Percentiles rank a stretch among this genome's conserved stretches.
These are phyloP conservation scores for Sebastes kiyomatsui DNA, from an alignment of 2,797 vertebrate species.

Conservation along the genomic window DNA sequence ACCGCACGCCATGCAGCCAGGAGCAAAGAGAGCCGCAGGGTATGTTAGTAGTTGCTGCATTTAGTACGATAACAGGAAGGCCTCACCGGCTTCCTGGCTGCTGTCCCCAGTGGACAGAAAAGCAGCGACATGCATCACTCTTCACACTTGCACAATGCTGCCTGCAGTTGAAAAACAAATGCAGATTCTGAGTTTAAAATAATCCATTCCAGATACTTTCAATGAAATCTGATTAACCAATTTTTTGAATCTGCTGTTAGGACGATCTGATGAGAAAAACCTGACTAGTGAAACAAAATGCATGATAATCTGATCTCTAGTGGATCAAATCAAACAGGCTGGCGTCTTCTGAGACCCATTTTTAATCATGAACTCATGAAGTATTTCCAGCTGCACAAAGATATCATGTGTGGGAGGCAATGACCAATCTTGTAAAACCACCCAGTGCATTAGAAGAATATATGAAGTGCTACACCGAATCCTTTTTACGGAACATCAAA, in stretches of 20 bases:
- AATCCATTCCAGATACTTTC: neutral
- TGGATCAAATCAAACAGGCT: conserved; percentile 57
- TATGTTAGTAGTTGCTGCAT: conserved; percentile 2
- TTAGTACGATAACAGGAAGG: conserved; percentile 24
- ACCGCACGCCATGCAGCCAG: neutral
- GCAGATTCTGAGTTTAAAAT: neutral
- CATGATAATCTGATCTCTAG: conserved; percentile 39
- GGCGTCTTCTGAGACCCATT: conserved; percentile 32
- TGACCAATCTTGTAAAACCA: conserved; percentile 44
- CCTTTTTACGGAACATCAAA: conserved; percentile 35
- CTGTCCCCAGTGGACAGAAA: conserved; percentile 7
- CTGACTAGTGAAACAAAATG: conserved; percentile 22
- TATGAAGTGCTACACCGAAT: conserved; percentile 45
- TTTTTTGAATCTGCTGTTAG: neutral
- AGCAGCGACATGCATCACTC: conserved; percentile 9
- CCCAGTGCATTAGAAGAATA: conserved; percentile 23
- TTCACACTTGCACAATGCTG: neutral
- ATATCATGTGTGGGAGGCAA: conserved; percentile 43
- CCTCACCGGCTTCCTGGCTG: conserved; percentile 8
- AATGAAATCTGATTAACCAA: neutral
- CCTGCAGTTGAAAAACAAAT: neutral
- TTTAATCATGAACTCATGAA: conserved; percentile 16
- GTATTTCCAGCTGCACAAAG: conserved; percentile 62
- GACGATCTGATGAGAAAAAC: conserved; percentile 24
- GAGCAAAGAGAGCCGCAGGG: conserved; percentile 17